phyloP scores from a whole-genome alignment of 2,888 invertebrate species.

The Dryadula phaetusa region DNA sequence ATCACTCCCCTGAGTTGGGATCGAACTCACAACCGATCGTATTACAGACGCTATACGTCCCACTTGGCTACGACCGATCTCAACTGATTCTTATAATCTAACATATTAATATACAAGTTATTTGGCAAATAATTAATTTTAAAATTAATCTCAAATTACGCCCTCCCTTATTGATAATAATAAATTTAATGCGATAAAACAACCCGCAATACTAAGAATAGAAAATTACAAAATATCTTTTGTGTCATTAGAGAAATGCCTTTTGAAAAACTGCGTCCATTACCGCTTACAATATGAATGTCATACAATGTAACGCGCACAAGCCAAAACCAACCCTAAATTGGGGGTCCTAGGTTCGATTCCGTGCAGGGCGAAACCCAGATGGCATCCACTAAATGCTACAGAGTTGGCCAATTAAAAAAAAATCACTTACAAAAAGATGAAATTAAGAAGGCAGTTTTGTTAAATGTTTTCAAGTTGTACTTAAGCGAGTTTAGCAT shows the following conservation, averaged over 20 bases:
- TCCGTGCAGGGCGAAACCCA: slow-evolving; percentile 4
- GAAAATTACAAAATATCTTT: slow-evolving; percentile 50
- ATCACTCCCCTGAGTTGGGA: too few species aligned
- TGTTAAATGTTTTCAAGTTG: slow-evolving; percentile 52
- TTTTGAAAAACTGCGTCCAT: slow-evolving; percentile 46
- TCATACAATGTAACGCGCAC: slow-evolving; percentile 24
- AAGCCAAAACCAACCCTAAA: slow-evolving; percentile 12
- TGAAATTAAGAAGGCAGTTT: slow-evolving; percentile 44
- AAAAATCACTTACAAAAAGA: slow-evolving; percentile 50
- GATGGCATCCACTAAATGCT: slow-evolving; percentile 50
- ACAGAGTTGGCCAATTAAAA: slow-evolving; percentile 57
- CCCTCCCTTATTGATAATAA: too few species aligned
- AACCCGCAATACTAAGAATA: slow-evolving; percentile 55
- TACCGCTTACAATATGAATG: slow-evolving; percentile 47
- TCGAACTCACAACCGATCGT: too few species aligned
- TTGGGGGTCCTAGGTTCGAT: neutral
- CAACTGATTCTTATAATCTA: too few species aligned
- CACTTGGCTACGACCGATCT: too few species aligned
- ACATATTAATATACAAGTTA: too few species aligned
- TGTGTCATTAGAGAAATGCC: slow-evolving; percentile 57
- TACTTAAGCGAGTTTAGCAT: slow-evolving; percentile 63
- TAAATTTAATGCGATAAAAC: too few species aligned
- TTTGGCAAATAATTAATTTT: too few species aligned
- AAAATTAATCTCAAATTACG: too few species aligned
- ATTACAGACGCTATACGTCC: too few species aligned